Percentiles rank a stretch among this genome's conserved stretches.
phyloP scores from a whole-genome alignment of 1,140 invertebrate genomes.

The Lasaia peninsularis region DNA sequence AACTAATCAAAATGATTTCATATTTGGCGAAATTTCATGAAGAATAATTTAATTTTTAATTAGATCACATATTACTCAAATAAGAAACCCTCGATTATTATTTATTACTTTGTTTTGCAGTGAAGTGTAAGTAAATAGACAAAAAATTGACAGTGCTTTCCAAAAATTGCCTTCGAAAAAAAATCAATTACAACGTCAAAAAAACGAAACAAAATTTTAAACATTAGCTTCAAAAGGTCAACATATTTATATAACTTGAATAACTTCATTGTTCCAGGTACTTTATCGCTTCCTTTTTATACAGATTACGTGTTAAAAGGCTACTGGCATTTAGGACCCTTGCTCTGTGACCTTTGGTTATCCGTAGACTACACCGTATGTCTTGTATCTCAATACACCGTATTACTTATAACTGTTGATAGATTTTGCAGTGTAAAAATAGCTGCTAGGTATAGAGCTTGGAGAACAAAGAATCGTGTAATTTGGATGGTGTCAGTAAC shows the following conservation, averaged over 20 bases:
- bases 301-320: constrained; percentile 97
- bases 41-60: too few species aligned
- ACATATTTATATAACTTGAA: constrained; percentile 10
- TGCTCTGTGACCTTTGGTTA: constrained; percentile 98
- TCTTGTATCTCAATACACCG: constrained; percentile 99
- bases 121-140: too few species aligned
- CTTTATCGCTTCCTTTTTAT: constrained; percentile 96
- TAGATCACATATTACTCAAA: too few species aligned
- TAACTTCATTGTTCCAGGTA: constrained; percentile 81
- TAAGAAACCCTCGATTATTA: too few species aligned
- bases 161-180: too few species aligned
- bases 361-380: constrained; percentile 99
- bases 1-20: too few species aligned
- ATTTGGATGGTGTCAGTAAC: constrained; percentile 97
- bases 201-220: neutral
- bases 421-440: constrained; percentile 99
- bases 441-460: constrained; percentile 96
- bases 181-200: too few species aligned
- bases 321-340: constrained; percentile 97
- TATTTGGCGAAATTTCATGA: too few species aligned
- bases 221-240: neutral
- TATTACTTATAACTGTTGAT: constrained; percentile 98
- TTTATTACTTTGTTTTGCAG: too few species aligned
- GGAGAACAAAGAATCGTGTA: constrained; percentile 96
- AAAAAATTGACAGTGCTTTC: too few species aligned